A percentile compares a stretch with the other conserved stretches of the same genome.
These are phyloP conservation scores for Atlantisia rogersi DNA, from an alignment of 2,113 vertebrate species.

Conservation along the genomic window DNA sequence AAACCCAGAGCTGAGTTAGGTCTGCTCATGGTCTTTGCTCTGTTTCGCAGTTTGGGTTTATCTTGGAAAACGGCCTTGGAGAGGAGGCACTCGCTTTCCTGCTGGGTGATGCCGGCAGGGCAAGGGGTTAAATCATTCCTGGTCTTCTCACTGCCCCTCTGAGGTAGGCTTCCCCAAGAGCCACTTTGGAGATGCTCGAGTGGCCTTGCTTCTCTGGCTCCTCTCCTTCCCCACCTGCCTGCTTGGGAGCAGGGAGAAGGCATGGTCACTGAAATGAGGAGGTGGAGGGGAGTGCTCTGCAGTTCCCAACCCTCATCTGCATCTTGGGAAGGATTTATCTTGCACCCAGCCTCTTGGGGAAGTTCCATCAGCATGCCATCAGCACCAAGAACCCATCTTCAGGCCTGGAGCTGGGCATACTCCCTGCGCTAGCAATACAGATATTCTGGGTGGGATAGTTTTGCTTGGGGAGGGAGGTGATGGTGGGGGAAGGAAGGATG, in stretches of 20 bases:
- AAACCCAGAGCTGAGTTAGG: background rate
- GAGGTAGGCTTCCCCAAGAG: background rate
- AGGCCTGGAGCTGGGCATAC: background rate
- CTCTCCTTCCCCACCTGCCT: background rate
- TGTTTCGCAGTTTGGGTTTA: background rate
- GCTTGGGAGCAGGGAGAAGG: background rate
- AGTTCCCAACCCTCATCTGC: background rate
- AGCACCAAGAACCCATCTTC: constrained; percentile 11
- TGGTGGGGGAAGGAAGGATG: background rate
- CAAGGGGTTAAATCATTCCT: background rate
- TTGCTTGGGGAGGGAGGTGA: background rate
- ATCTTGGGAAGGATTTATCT: background rate
- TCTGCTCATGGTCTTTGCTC: background rate
- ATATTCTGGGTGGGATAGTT: background rate
- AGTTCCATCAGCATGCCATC: background rate
- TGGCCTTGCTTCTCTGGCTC: background rate
- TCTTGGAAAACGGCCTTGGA: background rate
- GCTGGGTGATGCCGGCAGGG: background rate
- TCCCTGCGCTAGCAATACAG: background rate
- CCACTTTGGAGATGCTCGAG: background rate
- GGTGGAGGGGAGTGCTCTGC: background rate
- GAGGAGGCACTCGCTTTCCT: background rate
- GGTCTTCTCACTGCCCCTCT: background rate
- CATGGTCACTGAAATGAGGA: background rate
- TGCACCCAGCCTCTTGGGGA: background rate